Evolutionary conservation across 2,888 invertebrate genomes (phyloP).

Genomic region (Amphipyra tragopoginis): DNA sequence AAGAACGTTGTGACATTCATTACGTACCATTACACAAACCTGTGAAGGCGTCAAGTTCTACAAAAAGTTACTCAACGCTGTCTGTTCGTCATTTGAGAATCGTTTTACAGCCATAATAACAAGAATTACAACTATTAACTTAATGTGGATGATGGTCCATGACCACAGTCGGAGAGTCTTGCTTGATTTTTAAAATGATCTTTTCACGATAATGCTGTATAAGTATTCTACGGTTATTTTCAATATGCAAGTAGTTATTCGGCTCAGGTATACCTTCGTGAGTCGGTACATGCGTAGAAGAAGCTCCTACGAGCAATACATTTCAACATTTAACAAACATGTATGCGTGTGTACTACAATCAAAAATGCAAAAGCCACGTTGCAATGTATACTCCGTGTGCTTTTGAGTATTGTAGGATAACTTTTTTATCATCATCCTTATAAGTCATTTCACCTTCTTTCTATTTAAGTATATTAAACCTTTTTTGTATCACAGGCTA

Average conservation of each 20-base stretch:
- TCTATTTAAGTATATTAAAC: too few species aligned
- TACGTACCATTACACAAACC: conserved; percentile 63
- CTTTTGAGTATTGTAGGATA: too few species aligned
- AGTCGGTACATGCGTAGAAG: too few species aligned
- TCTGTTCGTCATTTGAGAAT: conserved; percentile 57
- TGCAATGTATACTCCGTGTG: neutral
- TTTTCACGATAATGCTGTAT: conserved; percentile 4
- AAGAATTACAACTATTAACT: conserved; percentile 65
- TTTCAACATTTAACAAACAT: neutral
- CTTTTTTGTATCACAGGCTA: too few species aligned
- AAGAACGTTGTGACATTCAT: conserved; percentile 63
- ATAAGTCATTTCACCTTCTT: too few species aligned
- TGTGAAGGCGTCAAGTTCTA: conserved; percentile 64
- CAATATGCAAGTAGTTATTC: too few species aligned
- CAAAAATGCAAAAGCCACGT: neutral
- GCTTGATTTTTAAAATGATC: conserved; percentile 16
- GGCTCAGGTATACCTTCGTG: too few species aligned
- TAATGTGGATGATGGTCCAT: conserved; percentile 51
- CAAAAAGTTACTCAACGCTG: conserved; percentile 51
- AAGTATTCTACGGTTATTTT: neutral
- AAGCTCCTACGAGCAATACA: too few species aligned
- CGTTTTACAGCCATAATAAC: conserved; percentile 64
- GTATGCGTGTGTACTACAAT: neutral
- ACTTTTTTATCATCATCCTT: too few species aligned
- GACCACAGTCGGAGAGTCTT: conserved; percentile 31